Percentiles rank a stretch among this genome's conserved stretches.
These are phyloP conservation scores for Halyomorpha halys DNA, from an alignment of 1,140 invertebrate species.

Conservation along the genomic window DNA sequence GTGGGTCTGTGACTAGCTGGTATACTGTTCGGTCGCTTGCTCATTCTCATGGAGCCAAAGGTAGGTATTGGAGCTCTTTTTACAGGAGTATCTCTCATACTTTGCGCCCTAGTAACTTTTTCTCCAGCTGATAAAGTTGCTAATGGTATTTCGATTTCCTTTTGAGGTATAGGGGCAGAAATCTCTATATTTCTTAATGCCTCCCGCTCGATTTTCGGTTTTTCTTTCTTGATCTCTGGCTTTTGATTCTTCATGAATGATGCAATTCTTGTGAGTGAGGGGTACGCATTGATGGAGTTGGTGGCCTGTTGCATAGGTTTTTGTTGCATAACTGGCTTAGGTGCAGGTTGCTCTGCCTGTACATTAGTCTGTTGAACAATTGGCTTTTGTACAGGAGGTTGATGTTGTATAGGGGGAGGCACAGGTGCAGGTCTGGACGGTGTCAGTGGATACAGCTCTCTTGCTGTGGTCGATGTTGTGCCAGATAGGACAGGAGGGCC, in stretches of 20 bases:
- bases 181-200: slow-evolving; percentile 64
- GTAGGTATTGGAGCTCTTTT: slow-evolving; percentile 51
- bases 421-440: slow-evolving; percentile 30
- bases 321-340: background rate
- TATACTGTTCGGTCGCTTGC: slow-evolving; percentile 58
- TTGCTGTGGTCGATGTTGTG: slow-evolving; percentile 59
- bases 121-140: slow-evolving; percentile 37
- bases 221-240: slow-evolving; percentile 22
- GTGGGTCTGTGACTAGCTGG: slow-evolving; percentile 47
- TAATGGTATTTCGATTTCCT: slow-evolving; percentile 48
- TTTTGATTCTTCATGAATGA: slow-evolving; percentile 53
- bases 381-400: slow-evolving; percentile 5
- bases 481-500: slow-evolving; percentile 66
- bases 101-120: slow-evolving; percentile 60
- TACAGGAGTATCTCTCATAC: slow-evolving; percentile 53
- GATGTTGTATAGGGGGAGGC: background rate
- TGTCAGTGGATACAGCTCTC: slow-evolving; percentile 41
- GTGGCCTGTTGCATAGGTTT: background rate
- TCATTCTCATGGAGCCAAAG: slow-evolving; percentile 68
- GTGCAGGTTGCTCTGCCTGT: background rate
- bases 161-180: slow-evolving; percentile 65
- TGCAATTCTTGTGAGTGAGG: slow-evolving; percentile 54
- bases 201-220: slow-evolving; percentile 47
- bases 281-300: slow-evolving; percentile 22
- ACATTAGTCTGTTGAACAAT: background rate